Base-by-base conservation (phyloP, 1,140 invertebrate species). In the Aphaenogaster ashmeadi region DNA sequence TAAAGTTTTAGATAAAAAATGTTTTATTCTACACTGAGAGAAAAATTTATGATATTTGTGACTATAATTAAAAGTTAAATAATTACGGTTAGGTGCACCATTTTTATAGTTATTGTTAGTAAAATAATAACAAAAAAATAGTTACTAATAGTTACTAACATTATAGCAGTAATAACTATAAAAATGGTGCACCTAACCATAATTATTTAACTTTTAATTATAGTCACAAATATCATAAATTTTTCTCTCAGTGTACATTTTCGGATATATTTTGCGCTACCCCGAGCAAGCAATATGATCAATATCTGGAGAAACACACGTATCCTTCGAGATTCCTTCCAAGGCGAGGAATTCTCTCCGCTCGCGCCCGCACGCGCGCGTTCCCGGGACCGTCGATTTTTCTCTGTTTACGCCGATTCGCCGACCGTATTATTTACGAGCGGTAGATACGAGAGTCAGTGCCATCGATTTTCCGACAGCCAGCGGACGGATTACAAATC, bases 401-500 rank as follows among this genome's bases (percentile, higher is more conserved):
- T 84, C 69, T 38, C 80, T 84, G 80, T 84, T 84, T 84, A 84
- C 80, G 69, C 54, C 80, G 69, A 84, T 84, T 74, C 69, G 41
- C 54, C 41, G 67, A 44, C 27, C 69, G 13, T 62, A 84, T 84
- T 84, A 84, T 84, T 84, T 84, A 84, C 69, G 80, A 75, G 80
- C 80, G 67, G 38, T 60, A 83, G 80, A 83, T 83, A 83, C 67
- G 86, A 62, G 60, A 33, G 47, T 50, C 18, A 50, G 72, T 33
- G 54, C 58, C 38, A 58, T 75, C 81, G 69, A 67, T 86, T 78
- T 62, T 11, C 72, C 36, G 21, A 56, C 72, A 60, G 41, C 52
- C 6, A 38, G n/a, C 41, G 80, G 54, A 84, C 78, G 88, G 86
- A 87, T 90, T 83, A 81, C 78, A 84, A 89, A 83, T 90, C 79